Evolutionary conservation across 2,888 invertebrate genomes (phyloP).

Genomic region (Dasypogon diadema): DNA sequence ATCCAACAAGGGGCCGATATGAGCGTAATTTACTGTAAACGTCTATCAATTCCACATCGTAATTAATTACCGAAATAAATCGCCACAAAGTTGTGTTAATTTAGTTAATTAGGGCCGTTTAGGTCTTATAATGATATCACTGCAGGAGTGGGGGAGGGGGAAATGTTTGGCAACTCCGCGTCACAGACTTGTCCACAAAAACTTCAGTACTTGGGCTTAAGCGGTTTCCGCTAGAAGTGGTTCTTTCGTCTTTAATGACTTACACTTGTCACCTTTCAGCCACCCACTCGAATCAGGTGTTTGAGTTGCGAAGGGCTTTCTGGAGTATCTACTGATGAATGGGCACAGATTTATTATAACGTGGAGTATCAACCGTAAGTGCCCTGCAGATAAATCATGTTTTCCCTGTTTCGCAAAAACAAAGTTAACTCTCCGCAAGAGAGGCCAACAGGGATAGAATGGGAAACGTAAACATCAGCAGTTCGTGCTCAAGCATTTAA

Average conservation of each 20-base stretch:
- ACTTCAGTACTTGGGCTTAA: not conserved
- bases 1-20: not conserved
- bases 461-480: slow-evolving; percentile 52
- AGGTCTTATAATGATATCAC: slow-evolving; percentile 11
- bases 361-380: slow-evolving; percentile 3
- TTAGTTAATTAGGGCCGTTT: not conserved
- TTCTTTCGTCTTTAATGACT: slow-evolving; percentile 18
- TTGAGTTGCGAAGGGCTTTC: not conserved
- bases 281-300: slow-evolving; percentile 23
- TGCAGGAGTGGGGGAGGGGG: not conserved
- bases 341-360: slow-evolving; percentile 33
- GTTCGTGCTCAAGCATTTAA: slow-evolving; percentile 56
- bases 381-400: slow-evolving; percentile 41
- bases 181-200: too few species aligned
- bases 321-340: slow-evolving; percentile 48
- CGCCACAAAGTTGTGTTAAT: not conserved
- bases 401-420: slow-evolving; percentile 12
- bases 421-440: not conserved
- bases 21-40: slow-evolving; percentile 1
- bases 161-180: not conserved
- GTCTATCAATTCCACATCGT: not conserved
- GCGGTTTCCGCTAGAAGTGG: not conserved
- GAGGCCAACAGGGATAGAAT: slow-evolving; percentile 11
- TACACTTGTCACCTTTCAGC: slow-evolving; percentile 29
- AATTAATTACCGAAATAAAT: slow-evolving; percentile 40